phyloP scores from a whole-genome alignment of 2,113 vertebrate genomes.

The Plecotus auritus region DNA sequence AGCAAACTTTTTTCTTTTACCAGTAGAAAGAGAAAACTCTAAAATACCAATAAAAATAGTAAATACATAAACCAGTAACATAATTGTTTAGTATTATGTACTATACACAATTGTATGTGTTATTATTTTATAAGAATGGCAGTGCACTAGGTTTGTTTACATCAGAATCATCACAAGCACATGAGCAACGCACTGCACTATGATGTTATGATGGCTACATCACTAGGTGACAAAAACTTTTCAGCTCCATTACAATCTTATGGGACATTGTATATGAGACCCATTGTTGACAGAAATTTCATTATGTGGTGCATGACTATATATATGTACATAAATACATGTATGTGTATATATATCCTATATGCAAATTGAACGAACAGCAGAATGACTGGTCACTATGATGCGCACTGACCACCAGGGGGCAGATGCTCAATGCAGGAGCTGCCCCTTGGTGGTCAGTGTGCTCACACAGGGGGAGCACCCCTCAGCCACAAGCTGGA shows the following conservation, averaged over 20 bases:
- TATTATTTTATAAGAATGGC: background rate
- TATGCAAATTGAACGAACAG: too few relatives aligned
- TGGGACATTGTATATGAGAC: background rate
- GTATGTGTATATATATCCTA: background rate
- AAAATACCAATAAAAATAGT: background rate
- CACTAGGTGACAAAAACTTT: background rate
- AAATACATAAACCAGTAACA: background rate
- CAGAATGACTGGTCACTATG: too few relatives aligned
- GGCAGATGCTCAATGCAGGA: too few relatives aligned
- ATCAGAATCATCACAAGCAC: background rate
- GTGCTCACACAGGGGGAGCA: too few relatives aligned
- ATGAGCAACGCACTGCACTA: background rate
- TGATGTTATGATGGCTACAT: background rate
- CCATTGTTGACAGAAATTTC: background rate
- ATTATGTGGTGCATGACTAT: background rate
- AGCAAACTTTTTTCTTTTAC: background rate
- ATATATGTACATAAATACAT: background rate
- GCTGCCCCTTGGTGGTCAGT: too few relatives aligned
- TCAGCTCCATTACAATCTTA: background rate
- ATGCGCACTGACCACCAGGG: too few relatives aligned
- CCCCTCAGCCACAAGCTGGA: too few relatives aligned
- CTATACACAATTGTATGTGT: background rate
- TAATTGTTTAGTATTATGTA: background rate
- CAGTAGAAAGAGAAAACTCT: background rate
- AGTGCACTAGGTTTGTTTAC: background rate